A percentile compares a stretch with the other conserved stretches of the same genome.
Conservation (phyloP, 2,888 invertebrate genomes). For the Nycteola revayana region DNA sequence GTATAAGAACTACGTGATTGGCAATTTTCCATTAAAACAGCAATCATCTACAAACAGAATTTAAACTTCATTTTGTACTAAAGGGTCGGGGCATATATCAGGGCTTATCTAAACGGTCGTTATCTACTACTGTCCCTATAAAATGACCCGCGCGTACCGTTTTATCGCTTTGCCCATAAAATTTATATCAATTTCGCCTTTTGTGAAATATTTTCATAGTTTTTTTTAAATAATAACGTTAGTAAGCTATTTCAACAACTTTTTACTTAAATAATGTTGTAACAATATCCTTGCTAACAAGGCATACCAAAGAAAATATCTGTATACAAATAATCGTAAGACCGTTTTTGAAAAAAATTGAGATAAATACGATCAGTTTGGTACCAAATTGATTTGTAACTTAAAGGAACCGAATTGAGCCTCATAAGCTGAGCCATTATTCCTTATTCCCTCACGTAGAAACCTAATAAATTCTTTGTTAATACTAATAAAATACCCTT, state of each 20-base stretch:
- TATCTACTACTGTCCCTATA: conserved; percentile 1
- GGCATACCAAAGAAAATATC: neutral
- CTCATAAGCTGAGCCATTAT: conserved; percentile 18
- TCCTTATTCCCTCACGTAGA: conserved; percentile 15
- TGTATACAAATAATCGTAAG: conserved; percentile 19
- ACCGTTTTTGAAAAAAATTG: conserved; percentile 18
- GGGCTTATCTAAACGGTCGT: conserved; percentile 1
- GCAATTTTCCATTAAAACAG: no score
- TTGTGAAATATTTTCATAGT: conserved; percentile 2
- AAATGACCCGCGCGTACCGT: conserved; percentile 1
- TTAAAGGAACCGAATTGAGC: no score
- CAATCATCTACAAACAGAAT: no score
- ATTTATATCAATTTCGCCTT: neutral
- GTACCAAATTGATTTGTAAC: conserved; percentile 20
- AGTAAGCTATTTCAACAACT: no score
- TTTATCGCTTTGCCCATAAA: conserved; percentile 3
- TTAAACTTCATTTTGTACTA: no score
- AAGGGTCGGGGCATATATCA: conserved; percentile 10
- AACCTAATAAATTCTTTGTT: conserved; percentile 12
- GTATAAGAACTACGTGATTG: no score
- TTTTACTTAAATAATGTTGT: no score
- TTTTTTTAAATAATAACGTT: no score
- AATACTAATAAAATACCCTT: conserved; percentile 7
- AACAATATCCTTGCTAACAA: no score
- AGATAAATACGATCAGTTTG: conserved; percentile 30